Base-by-base conservation (phyloP, 2,113 vertebrate genomes). In the Actinemys pallida region DNA sequence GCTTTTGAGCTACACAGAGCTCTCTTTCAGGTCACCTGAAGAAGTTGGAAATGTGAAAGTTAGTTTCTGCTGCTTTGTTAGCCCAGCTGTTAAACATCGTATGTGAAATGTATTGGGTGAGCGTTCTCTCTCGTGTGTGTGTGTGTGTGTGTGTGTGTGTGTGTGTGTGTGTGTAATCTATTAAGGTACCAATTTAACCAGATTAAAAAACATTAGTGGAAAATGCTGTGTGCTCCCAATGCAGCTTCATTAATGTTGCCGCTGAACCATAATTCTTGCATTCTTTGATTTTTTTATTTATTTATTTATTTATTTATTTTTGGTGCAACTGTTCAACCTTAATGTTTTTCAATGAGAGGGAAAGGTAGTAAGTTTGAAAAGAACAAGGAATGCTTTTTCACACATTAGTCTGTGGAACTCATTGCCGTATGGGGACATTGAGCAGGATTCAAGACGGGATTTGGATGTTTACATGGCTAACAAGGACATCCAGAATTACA, bases 211-310 rank as follows among this genome's bases (percentile, higher is more conserved):
- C 14, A 19, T 69, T n/a, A 69, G 31, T 69, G 9, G 35, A 69
- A 69, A 69, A 35, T 69, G 65, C 17, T n/a, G 35, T n/a, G 35
- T n/a, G 65, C 9, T 4, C 65, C 39, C 39, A 76, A 13, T 45
- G 22, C 42, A 47, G 42, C 24, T 45, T 12, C 42, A 27, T 95
- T 85, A 91, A 88, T 79, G 80, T 93, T 91, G 93, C 79, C 96
- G 62, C 88, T 95, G 81, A 93, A 96, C 93, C 90, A 91, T 91
- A 94, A 95, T 96, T 91, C 96, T 96, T 97, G 96, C 86, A 56
- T 96, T 96, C 96, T 89, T 85, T 87, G 65, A 76, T 94, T 94
- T 47, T 47, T 45, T 47, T 47, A 8, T 47, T 47, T 45, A 6
- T 45, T 45, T 45, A 6, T 45, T 45, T 45, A 45, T 79, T 57